phyloP scores from a whole-genome alignment of 2,888 invertebrate genomes.

The Drosophila anomelani region DNA sequence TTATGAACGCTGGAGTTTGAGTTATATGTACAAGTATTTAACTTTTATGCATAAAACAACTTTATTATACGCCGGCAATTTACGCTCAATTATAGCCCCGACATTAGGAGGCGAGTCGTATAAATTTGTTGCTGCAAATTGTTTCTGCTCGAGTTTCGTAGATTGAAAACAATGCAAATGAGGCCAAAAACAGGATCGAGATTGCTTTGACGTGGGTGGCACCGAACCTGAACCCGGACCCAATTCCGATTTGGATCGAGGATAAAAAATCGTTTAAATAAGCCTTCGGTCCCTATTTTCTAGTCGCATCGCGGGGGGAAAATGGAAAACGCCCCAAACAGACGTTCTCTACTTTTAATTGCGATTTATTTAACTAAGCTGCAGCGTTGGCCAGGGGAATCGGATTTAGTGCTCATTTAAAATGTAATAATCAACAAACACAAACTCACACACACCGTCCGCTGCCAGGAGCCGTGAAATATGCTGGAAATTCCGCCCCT shows the following conservation, averaged over 20 bases:
- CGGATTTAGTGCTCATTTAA: constrained; percentile 11
- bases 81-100: constrained; percentile 68
- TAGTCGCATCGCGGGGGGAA: background rate
- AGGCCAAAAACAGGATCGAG: constrained; percentile 9
- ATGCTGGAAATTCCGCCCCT: background rate
- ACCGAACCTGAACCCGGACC: background rate
- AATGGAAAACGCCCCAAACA: constrained; percentile 26
- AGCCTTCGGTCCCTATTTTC: constrained; percentile 4
- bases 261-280: constrained; percentile 25
- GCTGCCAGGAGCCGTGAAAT: constrained; percentile 13
- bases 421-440: constrained; percentile 24
- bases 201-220: constrained; percentile 32
- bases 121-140: constrained; percentile 49
- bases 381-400: constrained; percentile 21
- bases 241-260: background rate
- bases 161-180: constrained; percentile 42
- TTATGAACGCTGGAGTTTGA: constrained; percentile 26
- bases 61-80: constrained; percentile 63
- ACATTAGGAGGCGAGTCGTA: constrained; percentile 37
- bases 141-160: constrained; percentile 27
- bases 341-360: constrained; percentile 26
- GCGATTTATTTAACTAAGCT: constrained; percentile 38
- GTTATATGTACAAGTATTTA: constrained; percentile 34
- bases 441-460: background rate
- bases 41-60: constrained; percentile 48